Evolutionary conservation across 2,888 invertebrate genomes (phyloP).

Genomic region (Calliscelio sp.): DNA sequence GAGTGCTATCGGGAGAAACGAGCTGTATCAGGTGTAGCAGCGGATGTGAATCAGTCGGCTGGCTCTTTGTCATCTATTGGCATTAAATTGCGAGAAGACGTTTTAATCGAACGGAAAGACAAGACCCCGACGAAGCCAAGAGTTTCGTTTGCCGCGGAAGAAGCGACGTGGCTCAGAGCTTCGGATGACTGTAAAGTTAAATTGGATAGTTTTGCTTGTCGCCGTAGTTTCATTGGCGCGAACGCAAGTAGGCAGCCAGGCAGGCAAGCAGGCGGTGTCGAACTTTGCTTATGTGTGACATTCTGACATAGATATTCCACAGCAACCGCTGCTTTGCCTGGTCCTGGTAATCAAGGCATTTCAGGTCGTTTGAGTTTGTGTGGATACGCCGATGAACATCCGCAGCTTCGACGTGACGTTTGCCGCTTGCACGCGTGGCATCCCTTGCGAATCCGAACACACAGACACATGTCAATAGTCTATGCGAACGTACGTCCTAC

Average conservation of each 20-base stretch:
- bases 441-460: slow-evolving; percentile 36
- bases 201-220: slow-evolving; percentile 77
- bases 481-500: background rate
- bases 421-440: slow-evolving; percentile 48
- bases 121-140: slow-evolving; percentile 1
- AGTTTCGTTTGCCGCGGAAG: slow-evolving; percentile 6
- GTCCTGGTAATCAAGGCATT: slow-evolving; percentile 79
- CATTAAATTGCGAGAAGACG: slow-evolving; percentile 61
- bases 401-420: slow-evolving; percentile 50
- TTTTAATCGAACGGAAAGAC: slow-evolving; percentile 67
- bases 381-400: slow-evolving; percentile 45
- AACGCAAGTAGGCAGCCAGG: background rate
- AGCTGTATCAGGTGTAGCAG: slow-evolving; percentile 53
- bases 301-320: slow-evolving; percentile 75
- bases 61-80: slow-evolving; percentile 51
- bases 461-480: background rate
- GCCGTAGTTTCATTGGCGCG: slow-evolving; percentile 47
- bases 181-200: slow-evolving; percentile 78
- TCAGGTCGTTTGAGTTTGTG: slow-evolving; percentile 73
- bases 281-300: slow-evolving; percentile 76
- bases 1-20: slow-evolving; percentile 24
- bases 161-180: slow-evolving; percentile 14
- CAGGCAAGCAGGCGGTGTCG: slow-evolving; percentile 49
- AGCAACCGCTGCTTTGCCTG: slow-evolving; percentile 75
- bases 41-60: background rate